These are phyloP conservation scores for Pandemis heparana DNA, from an alignment of 2,888 invertebrate genomes.

Conservation along the genomic window DNA sequence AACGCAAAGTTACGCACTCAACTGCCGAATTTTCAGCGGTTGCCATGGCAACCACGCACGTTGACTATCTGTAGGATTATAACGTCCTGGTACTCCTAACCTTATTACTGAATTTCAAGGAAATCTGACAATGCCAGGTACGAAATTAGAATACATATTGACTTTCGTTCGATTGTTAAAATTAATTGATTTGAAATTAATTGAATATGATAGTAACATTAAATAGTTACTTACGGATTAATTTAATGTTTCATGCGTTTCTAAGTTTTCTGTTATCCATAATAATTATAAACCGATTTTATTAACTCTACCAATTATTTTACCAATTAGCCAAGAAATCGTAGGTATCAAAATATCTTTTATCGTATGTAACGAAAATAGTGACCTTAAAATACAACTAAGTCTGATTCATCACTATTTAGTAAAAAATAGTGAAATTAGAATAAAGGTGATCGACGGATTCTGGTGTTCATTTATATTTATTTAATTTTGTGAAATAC, in stretches of 20 bases:
- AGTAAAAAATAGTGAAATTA: too few species aligned
- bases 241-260: neutral
- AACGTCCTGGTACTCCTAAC: slow-evolving; percentile 77
- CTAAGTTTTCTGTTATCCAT: neutral
- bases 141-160: slow-evolving; percentile 16
- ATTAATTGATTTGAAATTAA: slow-evolving; percentile 3
- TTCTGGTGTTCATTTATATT: too few species aligned
- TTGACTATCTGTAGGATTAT: slow-evolving; percentile 54
- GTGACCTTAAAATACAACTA: too few species aligned
- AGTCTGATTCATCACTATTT: too few species aligned
- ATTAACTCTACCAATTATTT: too few species aligned
- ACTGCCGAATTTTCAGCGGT: slow-evolving; percentile 40
- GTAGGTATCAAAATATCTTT: too few species aligned
- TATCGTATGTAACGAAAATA: too few species aligned
- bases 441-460: neutral
- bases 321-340: too few species aligned
- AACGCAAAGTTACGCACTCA: slow-evolving; percentile 63
- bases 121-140: slow-evolving; percentile 54
- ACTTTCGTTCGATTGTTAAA: neutral
- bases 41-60: slow-evolving; percentile 41
- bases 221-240: neutral
- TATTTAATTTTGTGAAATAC: too few species aligned
- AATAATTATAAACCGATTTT: too few species aligned
- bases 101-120: slow-evolving; percentile 84
- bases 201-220: neutral